Evolutionary conservation across 2,113 vertebrate species (phyloP), one percentile per base, ranked within the genome.

Genomic region (Oceanodroma tethys): DNA sequence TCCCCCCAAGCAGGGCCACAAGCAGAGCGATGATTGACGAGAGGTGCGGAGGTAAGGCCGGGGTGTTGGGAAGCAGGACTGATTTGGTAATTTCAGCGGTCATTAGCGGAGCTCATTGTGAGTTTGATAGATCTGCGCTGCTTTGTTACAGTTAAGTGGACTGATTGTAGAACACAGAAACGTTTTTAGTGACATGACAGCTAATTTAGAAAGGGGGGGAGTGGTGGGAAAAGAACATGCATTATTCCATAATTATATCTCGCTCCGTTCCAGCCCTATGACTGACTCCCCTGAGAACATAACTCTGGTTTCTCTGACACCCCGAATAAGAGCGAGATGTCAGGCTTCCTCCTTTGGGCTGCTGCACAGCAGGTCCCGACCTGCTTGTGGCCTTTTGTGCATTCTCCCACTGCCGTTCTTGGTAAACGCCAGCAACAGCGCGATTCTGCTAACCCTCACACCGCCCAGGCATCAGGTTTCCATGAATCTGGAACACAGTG

Each of bases 121-220:
- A 96, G 88, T 80, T 96, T 97, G 97, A 95, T 96, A 96, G 97
- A 97, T 97, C 96, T 93, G 59, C 2, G 2, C 91, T 92, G 96
- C 96, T 98, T 97, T 97, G 97, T 98, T 97, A 96, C 96, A 96
- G 96, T 97, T 98, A 97, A 97, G 97, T 96, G 96, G 96, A 96
- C 97, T 97, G 97, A 97, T 96, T 97, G 94, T 79, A 88, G 88
- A 97, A 97, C 95, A 97, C 80, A 96, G 94, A 94, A 98, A 94
- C 84, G 90, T 96, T 97, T 97, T 95, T 91, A 97, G 96, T 97
- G 96, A 97, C 95, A 96, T 96, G 97, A 97, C 93, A 96, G 95
- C 94, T 97, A 97, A 97, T 98, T 97, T 96, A 95, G 91, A 94
- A 92, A 96, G 20, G 36, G 89, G 55, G 90, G 84, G 86, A 95